These are phyloP conservation scores for Drosophila affinis DNA, from an alignment of 2,888 invertebrate genomes.

Conservation along the genomic window DNA sequence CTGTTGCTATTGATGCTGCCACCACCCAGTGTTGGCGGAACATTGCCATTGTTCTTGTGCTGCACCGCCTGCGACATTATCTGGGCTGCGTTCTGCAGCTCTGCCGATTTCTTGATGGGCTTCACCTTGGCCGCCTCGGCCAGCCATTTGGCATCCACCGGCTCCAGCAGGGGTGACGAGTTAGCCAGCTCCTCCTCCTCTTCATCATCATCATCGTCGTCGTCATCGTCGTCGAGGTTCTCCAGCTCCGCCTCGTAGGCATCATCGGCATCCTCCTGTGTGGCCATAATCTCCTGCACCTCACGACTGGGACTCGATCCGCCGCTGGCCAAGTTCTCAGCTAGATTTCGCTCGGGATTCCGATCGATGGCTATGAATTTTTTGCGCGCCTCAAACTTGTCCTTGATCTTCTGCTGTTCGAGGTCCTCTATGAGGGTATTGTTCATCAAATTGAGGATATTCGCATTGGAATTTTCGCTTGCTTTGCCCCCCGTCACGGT, in stretches of 20 bases:
- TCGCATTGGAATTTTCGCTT: slow-evolving; percentile 76
- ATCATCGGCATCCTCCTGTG: slow-evolving; percentile 85
- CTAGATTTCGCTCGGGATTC: slow-evolving; percentile 75
- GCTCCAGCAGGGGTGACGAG: slow-evolving; percentile 52
- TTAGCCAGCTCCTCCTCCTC: slow-evolving; percentile 50
- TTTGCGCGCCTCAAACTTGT: slow-evolving; percentile 79
- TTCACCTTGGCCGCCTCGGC: slow-evolving; percentile 66
- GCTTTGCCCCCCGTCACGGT: slow-evolving; percentile 77
- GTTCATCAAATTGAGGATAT: slow-evolving; percentile 81
- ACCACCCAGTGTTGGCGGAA: slow-evolving; percentile 57
- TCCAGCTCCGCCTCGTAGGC: slow-evolving; percentile 54
- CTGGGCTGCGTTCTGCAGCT: slow-evolving; percentile 81
- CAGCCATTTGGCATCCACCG: slow-evolving; percentile 39
- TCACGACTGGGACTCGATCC: slow-evolving; percentile 95
- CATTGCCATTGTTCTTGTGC: slow-evolving; percentile 69
- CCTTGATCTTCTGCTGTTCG: slow-evolving; percentile 82
- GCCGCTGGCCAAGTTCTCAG: slow-evolving; percentile 87
- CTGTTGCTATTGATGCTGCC: slow-evolving; percentile 45
- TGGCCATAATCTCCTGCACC: slow-evolving; percentile 93
- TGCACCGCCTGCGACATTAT: slow-evolving; percentile 81
- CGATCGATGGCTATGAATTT: slow-evolving; percentile 80
- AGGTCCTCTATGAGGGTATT: slow-evolving; percentile 83
- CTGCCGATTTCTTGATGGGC: slow-evolving; percentile 79
- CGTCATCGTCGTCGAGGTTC: slow-evolving; percentile 59
- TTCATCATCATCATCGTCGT: slow-evolving; percentile 36